Evolutionary conservation across 2,888 invertebrate genomes (phyloP), one percentile per base, ranked within the genome.

Genomic region (Lithophane socia): DNA sequence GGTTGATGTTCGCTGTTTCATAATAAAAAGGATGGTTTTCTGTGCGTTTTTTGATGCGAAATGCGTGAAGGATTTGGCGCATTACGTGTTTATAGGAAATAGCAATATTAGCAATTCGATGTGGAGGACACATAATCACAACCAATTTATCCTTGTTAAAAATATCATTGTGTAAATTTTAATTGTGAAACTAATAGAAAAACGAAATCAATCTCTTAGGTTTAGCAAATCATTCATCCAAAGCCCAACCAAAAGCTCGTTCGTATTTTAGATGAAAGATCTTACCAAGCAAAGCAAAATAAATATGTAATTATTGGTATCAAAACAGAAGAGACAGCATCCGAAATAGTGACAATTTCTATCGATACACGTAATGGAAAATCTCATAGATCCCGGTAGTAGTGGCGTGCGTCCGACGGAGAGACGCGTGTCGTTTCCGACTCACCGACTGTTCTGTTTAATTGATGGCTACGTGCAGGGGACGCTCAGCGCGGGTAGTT

Each of bases 341-440:
- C 37, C 42, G 21, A 1, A 42, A 16, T 7, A 24, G 18, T 56
- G 8, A 16, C 18, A 42, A 60, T 69, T 52, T 12, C 77, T 61
- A 83, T 87, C 21, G 9, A 5, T 0, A 86, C 66, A 88, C 75
- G 76, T 80, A 83, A 80, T 82, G 47, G 29, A 42, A 58, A 10
- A 9, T 16, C 18, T 67, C 42, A 24, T 58, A 60, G 56, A 47
- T 67, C 12, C 47, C 65, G 58, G 65, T 72, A 68, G 74, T 72
- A 61, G 76, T 71, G 75, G 84, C 87, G 89, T 86, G 89, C 73
- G 80, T 75, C 71, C 72, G 86, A 87, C 82, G 84, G 80, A 79
- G 77, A 86, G 83, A 87, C 84, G 82, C 88, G 86, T 84, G 87
- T 86, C 87, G 86, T 82, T 90, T 90, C 89, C 89, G 77, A 79